Evolutionary conservation across 1,140 invertebrate species (phyloP).

Genomic region (Coelopa frigida): DNA sequence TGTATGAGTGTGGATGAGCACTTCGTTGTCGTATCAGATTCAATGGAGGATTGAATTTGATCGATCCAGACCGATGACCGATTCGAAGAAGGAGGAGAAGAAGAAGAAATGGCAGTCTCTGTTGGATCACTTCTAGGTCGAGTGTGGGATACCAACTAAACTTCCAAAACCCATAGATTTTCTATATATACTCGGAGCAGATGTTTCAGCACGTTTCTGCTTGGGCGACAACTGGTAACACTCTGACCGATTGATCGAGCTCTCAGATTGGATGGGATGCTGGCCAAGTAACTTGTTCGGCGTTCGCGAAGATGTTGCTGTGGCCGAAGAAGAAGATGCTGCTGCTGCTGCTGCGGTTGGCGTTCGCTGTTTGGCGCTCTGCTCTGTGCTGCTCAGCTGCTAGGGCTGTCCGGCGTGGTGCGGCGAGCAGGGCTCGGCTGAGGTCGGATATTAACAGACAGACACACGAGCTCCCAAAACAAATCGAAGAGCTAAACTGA

Average conservation of each 20-base stretch:
- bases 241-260: constrained; percentile 20
- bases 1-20: constrained; percentile 15
- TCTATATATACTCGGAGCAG: constrained; percentile 43
- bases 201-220: constrained; percentile 21
- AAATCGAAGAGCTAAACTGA: too few species aligned
- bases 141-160: constrained; percentile 45
- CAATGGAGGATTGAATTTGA: constrained; percentile 44
- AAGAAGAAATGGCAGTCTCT: constrained; percentile 15
- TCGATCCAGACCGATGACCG: constrained; percentile 22
- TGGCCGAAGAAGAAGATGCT: too few species aligned
- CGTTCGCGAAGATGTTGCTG: too few species aligned
- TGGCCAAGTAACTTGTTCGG: too few species aligned
- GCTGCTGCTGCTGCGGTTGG: too few species aligned
- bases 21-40: constrained; percentile 38
- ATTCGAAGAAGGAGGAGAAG: neutral
- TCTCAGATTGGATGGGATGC: too few species aligned
- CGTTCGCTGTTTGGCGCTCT: too few species aligned
- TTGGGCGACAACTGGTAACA: constrained; percentile 18
- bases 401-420: too few species aligned
- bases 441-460: too few species aligned
- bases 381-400: too few species aligned
- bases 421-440: too few species aligned
- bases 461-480: too few species aligned
- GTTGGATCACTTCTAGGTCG: constrained; percentile 44
- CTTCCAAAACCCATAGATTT: constrained; percentile 44